A percentile compares a stretch with the other conserved stretches of the same genome.
These are phyloP conservation scores for Dione juno DNA, from an alignment of 2,888 invertebrate genomes.

Conservation along the genomic window DNA sequence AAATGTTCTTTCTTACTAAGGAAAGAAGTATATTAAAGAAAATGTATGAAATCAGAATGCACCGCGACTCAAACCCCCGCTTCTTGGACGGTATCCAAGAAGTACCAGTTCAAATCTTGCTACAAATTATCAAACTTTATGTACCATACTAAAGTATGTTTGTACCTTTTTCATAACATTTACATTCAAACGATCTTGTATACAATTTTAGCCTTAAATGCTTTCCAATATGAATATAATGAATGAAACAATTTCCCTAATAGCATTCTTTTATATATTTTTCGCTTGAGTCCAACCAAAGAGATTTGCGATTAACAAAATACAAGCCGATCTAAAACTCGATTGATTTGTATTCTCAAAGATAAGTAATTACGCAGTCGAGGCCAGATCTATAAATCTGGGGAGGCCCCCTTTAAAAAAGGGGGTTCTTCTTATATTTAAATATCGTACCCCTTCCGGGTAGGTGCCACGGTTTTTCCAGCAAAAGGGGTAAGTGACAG, in stretches of 20 bases:
- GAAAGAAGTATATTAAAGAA: too few species aligned
- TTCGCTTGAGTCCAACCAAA: conserved; percentile 20
- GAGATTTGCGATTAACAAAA: conserved; percentile 41
- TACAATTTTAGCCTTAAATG: neutral
- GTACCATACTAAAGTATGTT: too few species aligned
- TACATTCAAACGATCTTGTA: neutral
- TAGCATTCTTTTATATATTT: conserved; percentile 10
- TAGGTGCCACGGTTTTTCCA: conserved; percentile 84
- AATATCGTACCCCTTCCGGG: conserved; percentile 84
- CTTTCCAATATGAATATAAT: conserved; percentile 1
- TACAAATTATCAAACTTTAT: too few species aligned
- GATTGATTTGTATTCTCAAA: conserved; percentile 82
- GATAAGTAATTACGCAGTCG: conserved; percentile 82
- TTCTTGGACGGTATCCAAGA: too few species aligned
- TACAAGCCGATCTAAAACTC: conserved; percentile 49
- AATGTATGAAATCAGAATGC: too few species aligned
- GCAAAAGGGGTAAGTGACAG: conserved; percentile 84
- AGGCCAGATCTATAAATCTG: conserved; percentile 83
- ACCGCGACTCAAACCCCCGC: too few species aligned
- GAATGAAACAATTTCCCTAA: conserved; percentile 14
- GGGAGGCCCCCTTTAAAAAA: conserved; percentile 75
- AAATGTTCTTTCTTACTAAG: too few species aligned
- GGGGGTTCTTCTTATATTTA: conserved; percentile 84
- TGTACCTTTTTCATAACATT: too few species aligned
- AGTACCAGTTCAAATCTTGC: too few species aligned